Percentiles rank a stretch among this genome's conserved stretches.
Conservation (phyloP, 2,797 vertebrate species). For the Notamacropus eugenii region DNA sequence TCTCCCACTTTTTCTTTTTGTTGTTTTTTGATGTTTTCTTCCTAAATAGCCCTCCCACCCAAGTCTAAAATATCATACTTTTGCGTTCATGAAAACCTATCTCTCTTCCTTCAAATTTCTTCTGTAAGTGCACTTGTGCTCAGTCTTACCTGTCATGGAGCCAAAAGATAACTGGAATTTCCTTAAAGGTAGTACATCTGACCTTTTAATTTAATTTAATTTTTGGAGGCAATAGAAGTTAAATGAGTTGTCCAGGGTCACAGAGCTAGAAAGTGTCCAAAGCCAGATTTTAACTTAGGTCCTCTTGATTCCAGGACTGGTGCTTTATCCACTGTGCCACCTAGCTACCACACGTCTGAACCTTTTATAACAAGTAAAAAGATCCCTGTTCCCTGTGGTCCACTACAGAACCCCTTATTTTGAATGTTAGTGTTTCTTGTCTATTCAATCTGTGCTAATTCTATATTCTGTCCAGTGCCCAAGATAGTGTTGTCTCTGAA, state of each 20-base stretch:
- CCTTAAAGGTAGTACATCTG: background rate
- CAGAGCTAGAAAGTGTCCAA: background rate
- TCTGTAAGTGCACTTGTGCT: background rate
- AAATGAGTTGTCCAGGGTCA: background rate
- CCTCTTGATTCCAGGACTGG: background rate
- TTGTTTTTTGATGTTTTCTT: background rate
- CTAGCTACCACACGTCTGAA: background rate
- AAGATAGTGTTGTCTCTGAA: background rate
- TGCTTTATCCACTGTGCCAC: background rate
- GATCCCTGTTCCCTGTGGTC: background rate
- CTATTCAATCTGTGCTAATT: background rate
- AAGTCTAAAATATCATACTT: background rate
- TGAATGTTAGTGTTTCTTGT: background rate
- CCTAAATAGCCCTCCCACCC: background rate
- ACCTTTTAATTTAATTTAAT: background rate
- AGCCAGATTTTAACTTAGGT: too few species aligned
- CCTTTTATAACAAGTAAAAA: constrained; percentile 15
- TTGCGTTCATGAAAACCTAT: background rate
- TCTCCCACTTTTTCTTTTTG: background rate
- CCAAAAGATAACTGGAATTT: constrained; percentile 9
- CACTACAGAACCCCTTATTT: background rate
- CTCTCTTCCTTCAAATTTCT: background rate
- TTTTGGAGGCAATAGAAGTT: background rate
- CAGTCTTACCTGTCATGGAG: background rate
- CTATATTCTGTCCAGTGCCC: background rate